Evolutionary conservation across 2,888 invertebrate species (phyloP), one percentile per base, ranked within the genome.

Genomic region (Patella caerulea): DNA sequence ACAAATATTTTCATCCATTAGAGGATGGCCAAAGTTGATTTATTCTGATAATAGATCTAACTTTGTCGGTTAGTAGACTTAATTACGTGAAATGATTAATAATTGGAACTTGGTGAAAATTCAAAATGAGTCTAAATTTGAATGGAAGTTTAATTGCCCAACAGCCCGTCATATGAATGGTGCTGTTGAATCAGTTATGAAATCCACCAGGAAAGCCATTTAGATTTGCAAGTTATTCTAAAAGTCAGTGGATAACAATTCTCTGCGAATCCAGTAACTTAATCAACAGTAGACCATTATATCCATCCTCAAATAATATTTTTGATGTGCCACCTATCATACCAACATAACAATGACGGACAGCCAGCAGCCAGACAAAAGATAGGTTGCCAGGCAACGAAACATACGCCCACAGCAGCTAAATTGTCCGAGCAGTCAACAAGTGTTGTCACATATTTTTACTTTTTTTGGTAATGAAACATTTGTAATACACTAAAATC

Each of bases 161-260:
- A 56, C 17, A 56, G 56, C 56, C 56, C 15, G 65, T 7, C 65
- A 65, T 9, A 65, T 65, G 65, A 65, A 65, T 19, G 19, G 65
- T 65, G 65, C 19, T 5, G 65, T 65, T 65, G n/a, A 56, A 56
- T 17, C 65, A 65, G 12, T 65, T 11, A 65, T 65, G 4, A 65
- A 65, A 65, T 65, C 65, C 11, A 24, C 15, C 14, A 65, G 65
- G n/a, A 65, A 65, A 65, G 65, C 65, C 2, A 65, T 65, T 65
- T 65, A 5, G 17, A 19, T 65, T 65, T 65, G 19, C 19, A 0
- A 65, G 19, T 4, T 65, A 65, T 65, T 15, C 65, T 17, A 2
- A 65, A 65, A 15, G 65, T 65, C 65, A 65, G 12, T 65, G 19
- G 65, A 65, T 65, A 17, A 65, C 65, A 65, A 65, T 65, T 65